A percentile compares a stretch with the other conserved stretches of the same genome.
Evolutionary conservation across 2,797 vertebrate species (phyloP).

Genomic region (Mareca strepera): DNA sequence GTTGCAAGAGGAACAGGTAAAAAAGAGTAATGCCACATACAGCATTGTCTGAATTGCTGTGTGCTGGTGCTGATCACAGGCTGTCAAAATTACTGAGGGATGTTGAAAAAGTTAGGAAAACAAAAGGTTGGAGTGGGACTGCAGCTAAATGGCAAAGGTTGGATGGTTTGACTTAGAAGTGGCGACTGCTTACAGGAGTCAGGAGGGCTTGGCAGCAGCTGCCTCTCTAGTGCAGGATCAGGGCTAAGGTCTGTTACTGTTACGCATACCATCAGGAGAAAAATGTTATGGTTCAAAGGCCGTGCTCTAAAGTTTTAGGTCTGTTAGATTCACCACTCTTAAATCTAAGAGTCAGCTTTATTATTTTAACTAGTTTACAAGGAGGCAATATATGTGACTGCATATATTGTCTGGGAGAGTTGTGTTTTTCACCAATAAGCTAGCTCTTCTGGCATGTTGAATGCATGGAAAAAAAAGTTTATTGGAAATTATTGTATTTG

Average conservation of each 20-base stretch:
- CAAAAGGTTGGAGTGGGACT: background rate
- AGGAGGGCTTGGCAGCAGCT: background rate
- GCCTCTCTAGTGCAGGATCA: background rate
- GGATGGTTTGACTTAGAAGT: background rate
- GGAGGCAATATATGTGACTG: constrained; percentile 21
- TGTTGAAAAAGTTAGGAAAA: background rate
- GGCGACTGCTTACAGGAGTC: background rate
- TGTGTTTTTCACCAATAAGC: constrained; percentile 51
- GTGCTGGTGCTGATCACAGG: background rate
- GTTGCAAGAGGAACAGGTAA: background rate
- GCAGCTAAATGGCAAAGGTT: background rate
- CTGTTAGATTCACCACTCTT: background rate
- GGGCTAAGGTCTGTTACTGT: background rate
- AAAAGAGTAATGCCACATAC: background rate
- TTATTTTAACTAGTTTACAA: constrained; percentile 61
- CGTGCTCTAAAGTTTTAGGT: background rate
- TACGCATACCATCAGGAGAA: background rate
- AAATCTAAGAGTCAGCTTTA: constrained; percentile 37
- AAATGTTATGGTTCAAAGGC: background rate
- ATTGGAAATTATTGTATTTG: constrained; percentile 79
- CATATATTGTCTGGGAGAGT: constrained; percentile 62
- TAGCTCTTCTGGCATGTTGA: constrained; percentile 47
- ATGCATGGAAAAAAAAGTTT: constrained; percentile 19
- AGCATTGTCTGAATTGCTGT: background rate
- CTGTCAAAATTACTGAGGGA: background rate